Conservation (phyloP, 2,113 vertebrate species). For the Apus apus region DNA sequence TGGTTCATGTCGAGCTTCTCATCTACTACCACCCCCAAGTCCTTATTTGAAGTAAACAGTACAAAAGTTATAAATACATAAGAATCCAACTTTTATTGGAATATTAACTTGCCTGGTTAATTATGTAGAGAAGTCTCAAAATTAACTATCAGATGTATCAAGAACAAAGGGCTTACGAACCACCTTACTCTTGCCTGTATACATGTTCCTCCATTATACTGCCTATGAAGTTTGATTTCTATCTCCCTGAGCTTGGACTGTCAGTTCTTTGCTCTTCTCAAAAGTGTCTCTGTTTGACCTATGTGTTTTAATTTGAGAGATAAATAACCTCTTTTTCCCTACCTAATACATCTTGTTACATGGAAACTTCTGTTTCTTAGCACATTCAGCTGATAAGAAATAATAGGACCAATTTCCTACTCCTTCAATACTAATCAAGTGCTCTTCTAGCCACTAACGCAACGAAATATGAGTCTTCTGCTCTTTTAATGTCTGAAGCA, state of each 20-base stretch:
- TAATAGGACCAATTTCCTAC: neutral
- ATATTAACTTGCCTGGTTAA: neutral
- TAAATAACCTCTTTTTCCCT: neutral
- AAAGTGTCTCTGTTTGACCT: neutral
- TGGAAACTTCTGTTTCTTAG: neutral
- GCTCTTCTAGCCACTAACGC: neutral
- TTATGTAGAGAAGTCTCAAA: neutral
- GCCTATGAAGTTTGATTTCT: neutral
- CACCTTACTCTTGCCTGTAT: neutral
- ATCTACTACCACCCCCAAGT: too few species aligned
- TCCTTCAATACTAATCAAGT: neutral
- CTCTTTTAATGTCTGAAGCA: too few species aligned
- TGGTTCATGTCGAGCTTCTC: too few species aligned
- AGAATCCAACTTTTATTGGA: neutral
- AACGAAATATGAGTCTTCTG: neutral
- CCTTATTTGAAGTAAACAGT: neutral
- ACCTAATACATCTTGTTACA: neutral
- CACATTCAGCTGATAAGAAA: neutral
- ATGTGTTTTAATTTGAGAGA: neutral
- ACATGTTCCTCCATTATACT: neutral
- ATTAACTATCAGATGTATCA: neutral
- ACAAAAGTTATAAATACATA: neutral
- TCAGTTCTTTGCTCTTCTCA: neutral
- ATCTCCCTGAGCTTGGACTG: neutral
- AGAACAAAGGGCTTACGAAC: neutral